A percentile compares a stretch with the other conserved stretches of the same genome.
Conservation (phyloP, 2,797 vertebrate genomes). For the Toxotes lorentzi region DNA sequence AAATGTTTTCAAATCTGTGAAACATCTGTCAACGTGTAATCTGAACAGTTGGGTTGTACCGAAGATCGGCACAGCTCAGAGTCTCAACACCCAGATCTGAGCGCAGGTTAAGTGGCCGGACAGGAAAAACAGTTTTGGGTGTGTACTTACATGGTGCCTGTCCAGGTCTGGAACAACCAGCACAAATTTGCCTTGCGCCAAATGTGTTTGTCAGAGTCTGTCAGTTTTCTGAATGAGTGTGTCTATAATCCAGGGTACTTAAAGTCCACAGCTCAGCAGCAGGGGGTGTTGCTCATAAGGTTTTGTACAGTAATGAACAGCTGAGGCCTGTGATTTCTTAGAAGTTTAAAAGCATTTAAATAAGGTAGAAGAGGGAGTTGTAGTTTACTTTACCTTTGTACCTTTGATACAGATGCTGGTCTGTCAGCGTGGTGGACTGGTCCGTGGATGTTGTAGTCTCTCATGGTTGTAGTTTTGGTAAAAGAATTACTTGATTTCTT, state of each 20-base stretch:
- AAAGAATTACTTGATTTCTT: slow-evolving; percentile 7
- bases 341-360: slow-evolving; percentile 1
- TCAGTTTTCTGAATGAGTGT: background rate
- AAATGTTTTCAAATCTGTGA: background rate
- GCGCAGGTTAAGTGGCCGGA: background rate
- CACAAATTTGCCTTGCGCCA: background rate
- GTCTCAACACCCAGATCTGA: background rate
- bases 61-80: background rate
- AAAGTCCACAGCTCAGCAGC: background rate
- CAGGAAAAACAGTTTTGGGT: slow-evolving; percentile 82
- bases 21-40: background rate
- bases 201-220: background rate
- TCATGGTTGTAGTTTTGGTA: background rate
- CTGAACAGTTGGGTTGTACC: background rate
- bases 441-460: background rate
- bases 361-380: background rate
- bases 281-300: background rate
- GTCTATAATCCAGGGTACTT: background rate
- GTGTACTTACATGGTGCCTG: slow-evolving; percentile 97
- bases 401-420: slow-evolving; percentile 7
- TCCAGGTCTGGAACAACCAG: slow-evolving; percentile 78
- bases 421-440: background rate
- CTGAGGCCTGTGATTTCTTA: background rate
- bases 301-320: background rate
- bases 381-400: background rate